phyloP scores from a whole-genome alignment of 2,888 invertebrate genomes.

The Perithous albicinctus region DNA sequence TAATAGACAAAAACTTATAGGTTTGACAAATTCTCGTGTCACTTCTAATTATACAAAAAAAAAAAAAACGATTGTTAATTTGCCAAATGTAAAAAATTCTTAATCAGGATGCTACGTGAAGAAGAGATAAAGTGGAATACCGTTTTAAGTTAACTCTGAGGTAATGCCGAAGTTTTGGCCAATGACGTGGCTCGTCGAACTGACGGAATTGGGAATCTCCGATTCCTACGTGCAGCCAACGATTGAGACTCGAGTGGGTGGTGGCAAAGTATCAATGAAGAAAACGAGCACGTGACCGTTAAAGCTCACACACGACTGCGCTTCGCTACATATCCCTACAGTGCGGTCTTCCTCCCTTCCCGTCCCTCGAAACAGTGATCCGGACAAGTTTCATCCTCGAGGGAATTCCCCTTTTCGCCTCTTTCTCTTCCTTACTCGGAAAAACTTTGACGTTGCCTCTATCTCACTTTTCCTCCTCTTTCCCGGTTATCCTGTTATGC shows the following conservation, averaged over 20 bases:
- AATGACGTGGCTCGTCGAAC: not conserved
- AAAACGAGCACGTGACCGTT: constrained; percentile 65
- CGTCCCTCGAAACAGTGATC: constrained; percentile 70
- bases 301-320: constrained; percentile 43
- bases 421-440: constrained; percentile 27
- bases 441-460: constrained; percentile 75
- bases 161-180: not conserved
- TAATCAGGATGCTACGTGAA: not conserved
- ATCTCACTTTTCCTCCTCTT: constrained; percentile 43
- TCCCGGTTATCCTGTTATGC: constrained; percentile 10
- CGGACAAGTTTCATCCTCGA: constrained; percentile 77
- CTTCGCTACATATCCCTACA: constrained; percentile 23
- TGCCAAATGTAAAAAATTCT: too few species aligned
- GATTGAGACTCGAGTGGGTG: constrained; percentile 58
- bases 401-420: constrained; percentile 77
- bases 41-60: too few species aligned
- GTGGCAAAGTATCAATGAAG: constrained; percentile 71
- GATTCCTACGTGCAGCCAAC: not conserved
- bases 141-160: not conserved
- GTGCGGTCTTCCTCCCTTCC: constrained; percentile 49
- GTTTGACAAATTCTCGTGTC: too few species aligned
- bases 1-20: too few species aligned
- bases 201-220: not conserved
- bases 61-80: too few species aligned
- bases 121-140: not conserved